A percentile compares a stretch with the other conserved stretches of the same genome.
Conservation (phyloP, 1,140 invertebrate species). For the Lanistes nyassanus region DNA sequence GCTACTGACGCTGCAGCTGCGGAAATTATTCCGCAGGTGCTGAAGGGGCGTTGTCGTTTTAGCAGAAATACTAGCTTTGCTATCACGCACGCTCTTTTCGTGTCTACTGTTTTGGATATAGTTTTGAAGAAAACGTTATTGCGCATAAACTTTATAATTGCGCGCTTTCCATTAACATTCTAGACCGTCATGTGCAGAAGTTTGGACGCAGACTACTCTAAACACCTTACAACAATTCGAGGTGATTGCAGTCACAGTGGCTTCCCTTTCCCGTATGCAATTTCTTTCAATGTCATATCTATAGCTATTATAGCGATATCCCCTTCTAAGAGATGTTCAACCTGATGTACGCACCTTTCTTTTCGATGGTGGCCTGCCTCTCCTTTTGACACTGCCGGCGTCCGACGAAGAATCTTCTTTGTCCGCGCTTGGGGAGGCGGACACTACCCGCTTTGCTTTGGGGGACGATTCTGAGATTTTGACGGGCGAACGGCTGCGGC, state of each 20-base stretch:
- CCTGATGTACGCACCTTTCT: constrained; percentile 4
- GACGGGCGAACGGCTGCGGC: not conserved
- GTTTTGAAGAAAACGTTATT: too few species aligned
- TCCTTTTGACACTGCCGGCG: not conserved
- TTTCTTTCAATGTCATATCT: not conserved
- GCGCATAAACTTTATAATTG: not conserved
- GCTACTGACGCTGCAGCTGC: too few species aligned
- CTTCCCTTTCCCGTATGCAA: not conserved
- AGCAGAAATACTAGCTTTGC: too few species aligned
- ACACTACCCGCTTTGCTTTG: not conserved
- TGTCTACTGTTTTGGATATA: too few species aligned
- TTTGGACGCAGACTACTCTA: not conserved
- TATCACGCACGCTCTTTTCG: too few species aligned
- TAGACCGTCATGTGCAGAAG: not conserved
- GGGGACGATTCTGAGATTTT: not conserved
- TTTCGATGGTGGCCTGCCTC: not conserved
- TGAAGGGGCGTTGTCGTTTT: too few species aligned
- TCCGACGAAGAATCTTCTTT: not conserved
- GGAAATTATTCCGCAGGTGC: too few species aligned
- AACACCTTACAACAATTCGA: not conserved
- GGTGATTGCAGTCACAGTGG: not conserved
- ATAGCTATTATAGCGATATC: not conserved
- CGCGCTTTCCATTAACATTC: not conserved
- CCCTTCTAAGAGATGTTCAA: not conserved
- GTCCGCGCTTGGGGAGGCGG: not conserved